A percentile compares a stretch with the other conserved stretches of the same genome.
Conservation (phyloP, 2,797 vertebrate species). For the Phrynocephalus forsythii region DNA sequence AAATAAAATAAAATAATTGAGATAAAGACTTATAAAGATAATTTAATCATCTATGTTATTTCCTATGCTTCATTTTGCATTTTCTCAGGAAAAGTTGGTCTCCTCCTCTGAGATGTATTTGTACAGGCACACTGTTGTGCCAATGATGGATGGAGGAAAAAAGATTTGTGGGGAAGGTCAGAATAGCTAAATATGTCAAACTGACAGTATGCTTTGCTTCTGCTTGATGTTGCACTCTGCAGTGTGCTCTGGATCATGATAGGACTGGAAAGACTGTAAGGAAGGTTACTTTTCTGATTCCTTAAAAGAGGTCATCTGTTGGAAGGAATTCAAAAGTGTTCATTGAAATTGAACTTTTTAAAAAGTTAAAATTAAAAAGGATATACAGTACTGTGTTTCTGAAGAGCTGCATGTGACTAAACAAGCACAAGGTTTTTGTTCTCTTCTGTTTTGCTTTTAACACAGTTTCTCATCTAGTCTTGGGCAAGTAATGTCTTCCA, state of each 20-base stretch:
- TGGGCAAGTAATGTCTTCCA: constrained; percentile 18
- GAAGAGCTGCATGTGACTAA: background rate
- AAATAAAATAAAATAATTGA: background rate
- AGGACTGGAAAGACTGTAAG: background rate
- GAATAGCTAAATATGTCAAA: background rate
- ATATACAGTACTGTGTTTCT: background rate
- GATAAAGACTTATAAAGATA: background rate
- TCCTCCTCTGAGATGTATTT: background rate
- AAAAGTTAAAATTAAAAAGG: background rate
- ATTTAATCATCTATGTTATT: background rate
- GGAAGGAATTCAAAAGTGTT: background rate
- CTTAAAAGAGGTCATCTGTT: background rate
- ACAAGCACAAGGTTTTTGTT: constrained; percentile 11
- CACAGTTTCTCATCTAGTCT: background rate
- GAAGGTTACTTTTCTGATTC: background rate
- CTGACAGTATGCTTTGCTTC: background rate
- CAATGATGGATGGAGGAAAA: background rate
- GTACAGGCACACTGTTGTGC: background rate
- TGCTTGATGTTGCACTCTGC: background rate
- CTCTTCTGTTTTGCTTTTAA: constrained; percentile 27
- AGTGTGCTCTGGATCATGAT: background rate
- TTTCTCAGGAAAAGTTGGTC: constrained; percentile 23
- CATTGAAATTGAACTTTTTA: background rate
- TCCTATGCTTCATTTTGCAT: background rate
- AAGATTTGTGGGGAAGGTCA: background rate